phyloP scores from a whole-genome alignment of 2,113 vertebrate genomes.

The Cyprinodon tularosa region DNA sequence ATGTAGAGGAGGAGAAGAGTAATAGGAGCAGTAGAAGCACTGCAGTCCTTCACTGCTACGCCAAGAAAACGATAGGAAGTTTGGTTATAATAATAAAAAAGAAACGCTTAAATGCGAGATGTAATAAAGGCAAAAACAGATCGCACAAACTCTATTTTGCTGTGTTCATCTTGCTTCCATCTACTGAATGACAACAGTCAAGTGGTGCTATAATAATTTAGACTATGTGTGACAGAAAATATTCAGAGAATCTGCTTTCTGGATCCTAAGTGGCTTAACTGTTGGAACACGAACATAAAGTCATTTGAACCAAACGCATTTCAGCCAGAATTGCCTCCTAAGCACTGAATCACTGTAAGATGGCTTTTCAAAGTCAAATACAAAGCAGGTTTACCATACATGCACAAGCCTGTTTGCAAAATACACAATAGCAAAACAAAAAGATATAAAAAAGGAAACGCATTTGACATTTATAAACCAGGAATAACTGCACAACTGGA shows the following conservation, averaged over 20 bases:
- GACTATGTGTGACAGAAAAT: conserved; percentile 5
- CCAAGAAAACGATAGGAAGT: not conserved
- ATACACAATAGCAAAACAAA: not conserved
- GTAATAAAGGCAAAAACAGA: conserved; percentile 23
- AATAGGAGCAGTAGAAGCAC: too few species aligned
- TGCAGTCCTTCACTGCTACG: not conserved
- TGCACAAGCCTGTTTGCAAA: not conserved
- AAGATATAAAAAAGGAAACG: not conserved
- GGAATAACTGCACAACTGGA: not conserved
- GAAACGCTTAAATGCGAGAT: not conserved
- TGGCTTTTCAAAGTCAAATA: conserved; percentile 1
- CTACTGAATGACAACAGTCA: not conserved
- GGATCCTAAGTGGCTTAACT: conserved; percentile 3
- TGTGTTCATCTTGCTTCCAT: conserved; percentile 16
- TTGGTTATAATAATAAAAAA: too few species aligned
- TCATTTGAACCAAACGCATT: conserved; percentile 28
- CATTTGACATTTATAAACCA: not conserved
- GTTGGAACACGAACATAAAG: conserved; percentile 3
- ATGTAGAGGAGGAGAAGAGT: too few species aligned
- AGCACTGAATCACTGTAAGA: not conserved
- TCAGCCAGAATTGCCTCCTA: conserved; percentile 8
- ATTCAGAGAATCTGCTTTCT: conserved; percentile 9
- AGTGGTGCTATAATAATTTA: conserved; percentile 24
- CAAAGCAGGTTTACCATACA: not conserved
- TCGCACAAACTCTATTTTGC: conserved; percentile 23